These are phyloP conservation scores for Trissolcus basalis DNA, from an alignment of 1,140 invertebrate species.

Conservation along the genomic window DNA sequence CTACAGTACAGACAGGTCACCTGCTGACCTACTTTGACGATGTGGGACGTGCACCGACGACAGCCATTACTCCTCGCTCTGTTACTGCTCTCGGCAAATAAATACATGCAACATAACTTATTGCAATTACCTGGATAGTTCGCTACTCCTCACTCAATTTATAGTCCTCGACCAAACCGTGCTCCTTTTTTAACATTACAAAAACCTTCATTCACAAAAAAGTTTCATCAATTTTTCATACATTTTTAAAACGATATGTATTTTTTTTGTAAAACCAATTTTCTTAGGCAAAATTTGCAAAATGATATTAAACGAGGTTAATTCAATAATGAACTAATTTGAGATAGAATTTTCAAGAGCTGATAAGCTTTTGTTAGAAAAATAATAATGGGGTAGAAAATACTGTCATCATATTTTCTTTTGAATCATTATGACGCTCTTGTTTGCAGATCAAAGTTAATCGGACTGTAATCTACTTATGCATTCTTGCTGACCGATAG, in stretches of 20 bases:
- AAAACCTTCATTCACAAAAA: too few species aligned
- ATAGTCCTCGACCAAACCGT: constrained; percentile 15
- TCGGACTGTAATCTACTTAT: constrained; percentile 29
- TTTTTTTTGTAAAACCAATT: too few species aligned
- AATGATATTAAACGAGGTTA: too few species aligned
- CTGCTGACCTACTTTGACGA: constrained; percentile 69
- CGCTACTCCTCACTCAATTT: constrained; percentile 25
- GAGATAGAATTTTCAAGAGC: too few species aligned
- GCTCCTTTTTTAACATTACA: too few species aligned
- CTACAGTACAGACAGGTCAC: constrained; percentile 63
- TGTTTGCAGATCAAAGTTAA: constrained; percentile 13
- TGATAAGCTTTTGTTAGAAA: too few species aligned
- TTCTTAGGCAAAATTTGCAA: too few species aligned
- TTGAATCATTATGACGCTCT: constrained; percentile 4
- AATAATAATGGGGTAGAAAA: too few species aligned
- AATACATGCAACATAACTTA: constrained; percentile 54
- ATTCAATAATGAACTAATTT: too few species aligned
- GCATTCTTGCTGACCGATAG: constrained; percentile 15
- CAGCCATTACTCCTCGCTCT: constrained; percentile 49
- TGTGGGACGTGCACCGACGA: constrained; percentile 56
- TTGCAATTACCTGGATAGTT: constrained; percentile 55
- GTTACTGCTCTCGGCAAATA: constrained; percentile 51
- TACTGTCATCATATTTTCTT: neutral
- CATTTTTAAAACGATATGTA: too few species aligned
- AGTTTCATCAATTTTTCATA: too few species aligned